Evolutionary conservation across 1,140 invertebrate genomes (phyloP), one percentile per base, ranked within the genome.

Genomic region (Zaprionus capensis): DNA sequence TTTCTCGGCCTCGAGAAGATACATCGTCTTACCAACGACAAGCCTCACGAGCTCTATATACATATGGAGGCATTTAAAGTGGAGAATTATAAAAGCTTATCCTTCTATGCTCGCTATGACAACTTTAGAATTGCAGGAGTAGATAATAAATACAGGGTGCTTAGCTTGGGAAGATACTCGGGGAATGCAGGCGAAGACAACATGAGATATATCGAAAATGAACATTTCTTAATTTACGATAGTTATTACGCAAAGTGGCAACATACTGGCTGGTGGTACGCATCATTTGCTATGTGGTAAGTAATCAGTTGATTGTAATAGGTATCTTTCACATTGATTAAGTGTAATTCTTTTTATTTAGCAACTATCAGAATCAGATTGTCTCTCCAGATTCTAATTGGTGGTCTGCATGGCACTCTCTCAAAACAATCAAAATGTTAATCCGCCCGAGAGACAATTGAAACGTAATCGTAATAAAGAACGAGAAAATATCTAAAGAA

Each of bases 361-460:
- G 38, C 15, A 7, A 41, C n/a, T n/a, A n/a, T n/a, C n/a, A n/a
- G n/a, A n/a, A n/a, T n/a, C n/a, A n/a, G n/a, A n/a, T n/a, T n/a
- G n/a, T n/a, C n/a, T n/a, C n/a, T n/a, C n/a, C n/a, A n/a, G n/a
- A 41, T 5, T 41, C 38, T 41, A 41, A n/a, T 41, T 41, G 15
- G 15, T 41, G 38, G 38, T 0, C 0, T 2, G 0, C 0, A 2
- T n/a, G 0, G 0, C n/a, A n/a, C 15, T 41, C 38, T n/a, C 38
- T 41, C 15, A 41, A 41, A 7, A 41, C 38, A 0, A 41, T 41
- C 2, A 41, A 41, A 6, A 41, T 41, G 38, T 7, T 41, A n/a
- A 41, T 41, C 6, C 38, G 38, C 6, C 38, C 38, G 5, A 15
- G 15, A 6, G 2, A 1, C 38, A 41, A 41, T n/a, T 41, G 15